A percentile compares a stretch with the other conserved stretches of the same genome.
These are phyloP conservation scores for Nasonovia ribisnigri DNA, from an alignment of 2,888 invertebrate genomes.

Conservation along the genomic window DNA sequence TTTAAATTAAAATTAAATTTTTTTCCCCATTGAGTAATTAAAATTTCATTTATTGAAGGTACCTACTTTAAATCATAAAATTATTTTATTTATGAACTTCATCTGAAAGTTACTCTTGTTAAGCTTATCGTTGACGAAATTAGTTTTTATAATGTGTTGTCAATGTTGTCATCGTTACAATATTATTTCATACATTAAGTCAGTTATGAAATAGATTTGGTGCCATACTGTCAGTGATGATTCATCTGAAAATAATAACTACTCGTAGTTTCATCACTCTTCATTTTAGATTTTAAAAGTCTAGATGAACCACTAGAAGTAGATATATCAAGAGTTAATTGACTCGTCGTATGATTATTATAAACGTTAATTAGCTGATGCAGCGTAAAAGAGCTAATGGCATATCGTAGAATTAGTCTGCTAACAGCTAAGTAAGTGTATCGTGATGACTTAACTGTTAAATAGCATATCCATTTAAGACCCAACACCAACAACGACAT, in stretches of 20 bases:
- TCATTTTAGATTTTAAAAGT: not conserved
- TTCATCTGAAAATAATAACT: not conserved
- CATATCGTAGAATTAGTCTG: not conserved
- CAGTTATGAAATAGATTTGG: not conserved
- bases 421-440: not conserved
- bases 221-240: not conserved
- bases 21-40: not conserved
- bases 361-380: not conserved
- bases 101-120: not conserved
- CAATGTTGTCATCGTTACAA: not conserved
- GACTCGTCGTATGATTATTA: not conserved
- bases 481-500: not conserved
- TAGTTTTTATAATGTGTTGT: not conserved
- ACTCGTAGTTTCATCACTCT: not conserved
- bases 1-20: not conserved
- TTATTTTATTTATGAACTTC: not conserved
- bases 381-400: not conserved
- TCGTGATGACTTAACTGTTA: not conserved
- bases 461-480: not conserved
- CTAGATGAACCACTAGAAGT: not conserved
- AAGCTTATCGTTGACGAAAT: not conserved
- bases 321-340: not conserved
- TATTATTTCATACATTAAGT: not conserved
- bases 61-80: not conserved
- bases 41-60: not conserved